phyloP scores from a whole-genome alignment of 2,113 vertebrate species.

The Ochotona princeps region DNA sequence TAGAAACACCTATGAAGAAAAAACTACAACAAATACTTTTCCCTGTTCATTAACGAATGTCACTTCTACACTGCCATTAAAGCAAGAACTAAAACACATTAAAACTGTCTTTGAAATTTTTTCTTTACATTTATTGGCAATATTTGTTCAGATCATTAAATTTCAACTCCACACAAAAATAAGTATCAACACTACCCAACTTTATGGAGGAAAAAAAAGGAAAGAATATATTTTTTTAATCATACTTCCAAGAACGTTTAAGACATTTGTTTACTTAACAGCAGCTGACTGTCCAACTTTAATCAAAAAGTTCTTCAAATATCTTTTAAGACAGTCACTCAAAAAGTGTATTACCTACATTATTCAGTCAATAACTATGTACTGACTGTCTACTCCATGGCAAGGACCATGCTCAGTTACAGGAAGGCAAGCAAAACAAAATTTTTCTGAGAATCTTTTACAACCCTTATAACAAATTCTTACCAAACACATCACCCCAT shows the following conservation, averaged over 20 bases:
- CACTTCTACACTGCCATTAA: neutral
- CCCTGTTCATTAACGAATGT: neutral
- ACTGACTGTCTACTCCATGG: neutral
- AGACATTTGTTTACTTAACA: neutral
- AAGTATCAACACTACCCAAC: neutral
- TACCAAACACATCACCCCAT: neutral
- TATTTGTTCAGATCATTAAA: constrained; percentile 36
- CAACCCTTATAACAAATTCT: neutral
- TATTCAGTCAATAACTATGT: neutral
- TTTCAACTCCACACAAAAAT: constrained; percentile 41
- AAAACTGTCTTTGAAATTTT: neutral
- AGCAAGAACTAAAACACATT: neutral
- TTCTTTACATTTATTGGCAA: neutral
- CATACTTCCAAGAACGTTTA: neutral
- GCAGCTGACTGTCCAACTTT: constrained; percentile 1
- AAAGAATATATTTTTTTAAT: constrained; percentile 43
- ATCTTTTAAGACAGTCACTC: neutral
- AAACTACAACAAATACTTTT: constrained; percentile 20
- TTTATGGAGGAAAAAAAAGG: neutral
- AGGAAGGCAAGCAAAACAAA: neutral
- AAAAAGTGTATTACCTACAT: neutral
- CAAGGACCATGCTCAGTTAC: neutral
- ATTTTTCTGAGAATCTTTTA: neutral
- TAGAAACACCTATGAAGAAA: neutral
- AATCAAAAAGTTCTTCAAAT: constrained; percentile 26